Base-by-base conservation (phyloP, 2,797 vertebrate species). In the Thripadectes ignobilis region DNA sequence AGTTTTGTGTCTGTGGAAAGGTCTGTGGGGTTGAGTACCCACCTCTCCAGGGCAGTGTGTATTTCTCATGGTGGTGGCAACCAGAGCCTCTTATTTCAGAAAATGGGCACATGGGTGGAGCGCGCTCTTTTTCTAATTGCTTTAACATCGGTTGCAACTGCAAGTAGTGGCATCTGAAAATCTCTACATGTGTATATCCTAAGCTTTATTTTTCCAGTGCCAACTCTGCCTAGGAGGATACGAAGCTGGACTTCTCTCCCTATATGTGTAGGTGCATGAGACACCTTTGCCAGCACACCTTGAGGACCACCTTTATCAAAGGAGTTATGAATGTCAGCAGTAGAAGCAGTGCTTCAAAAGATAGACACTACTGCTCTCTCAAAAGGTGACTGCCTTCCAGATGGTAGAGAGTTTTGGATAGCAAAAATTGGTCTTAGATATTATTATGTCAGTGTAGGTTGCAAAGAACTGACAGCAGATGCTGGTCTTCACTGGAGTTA, bases 91-190 rank as follows among this genome's bases (percentile, higher is more conserved):
- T 74, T 20, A 39, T 62, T 88, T 55, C 71, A 79, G 27, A 12
- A 32, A 81, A 51, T 0, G 0, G 10, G 4, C 13, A 43, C 0
- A 0, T 71, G 73, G 20, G 30, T 46, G 62, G 23, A 85, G 30
- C n/a, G 38, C 36, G 12, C 19, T 54, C 15, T 63, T 21, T 0
- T 48, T 83, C 45, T 65, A 6, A 67, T 41, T 26, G 2, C 16
- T 84, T 76, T 81, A 73, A 67, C 1, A 15, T 19, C 46, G 46
- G 5, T 67, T 58, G 17, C 43, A 57, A 24, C 65, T 79, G 49
- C 32, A 88, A 67, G 14, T 22, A 78, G 59, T 36, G 24, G 3
- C 46, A 73, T 63, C 32, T 3, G 1, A 84, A 92, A 63, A 79
- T 67, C 48, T 88, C 39, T 83, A 58, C 29, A 20, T 0, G 0